Evolutionary conservation across 2,797 vertebrate genomes (phyloP), one percentile per base, ranked within the genome.

Genomic region (Xiphophorus birchmanni): DNA sequence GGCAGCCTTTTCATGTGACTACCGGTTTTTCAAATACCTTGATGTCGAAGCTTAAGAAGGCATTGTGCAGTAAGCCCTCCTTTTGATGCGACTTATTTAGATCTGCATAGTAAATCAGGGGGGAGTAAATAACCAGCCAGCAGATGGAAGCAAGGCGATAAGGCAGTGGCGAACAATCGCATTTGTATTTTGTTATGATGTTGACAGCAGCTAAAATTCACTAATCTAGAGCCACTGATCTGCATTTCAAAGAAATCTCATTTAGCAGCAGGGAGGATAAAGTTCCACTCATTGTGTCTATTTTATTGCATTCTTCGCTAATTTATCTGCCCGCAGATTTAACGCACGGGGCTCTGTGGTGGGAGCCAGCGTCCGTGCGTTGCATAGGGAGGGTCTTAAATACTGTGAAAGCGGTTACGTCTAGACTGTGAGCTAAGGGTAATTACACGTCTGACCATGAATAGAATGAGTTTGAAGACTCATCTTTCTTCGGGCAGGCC

Each of bases 151-250:
- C 97, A 96, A 96, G 96, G 94, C 98, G 98, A 99, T 99, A 99
- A 99, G 98, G 95, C 95, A 29, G 82, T 93, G 90, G 97, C 93
- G 98, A 99, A 99, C 97, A 99, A 99, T 99, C 97, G 97, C 98
- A 98, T 99, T 99, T 99, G 98, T 99, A 99, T 99, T 99, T 99
- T 99, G 98, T 99, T 99, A 99, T 99, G 98, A 99, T 99, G 98
- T 99, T 99, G 98, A 99, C 98, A 99, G 98, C 97, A 97, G 97
- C 97, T 99, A 99, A 99, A 99, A 99, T 98, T 98, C 98, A 97
- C 98, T 99, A 99, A 99, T 99, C 98, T 99, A 97, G 97, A 97
- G 95, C 97, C 97, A 96, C 97, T 99, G 97, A 99, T 99, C 98
- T 99, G 98, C 98, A 99, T 99, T 99, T 99, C 98, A 99, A 99